Conservation (phyloP, 2,797 vertebrate species). For the Galagoides demidoff region DNA sequence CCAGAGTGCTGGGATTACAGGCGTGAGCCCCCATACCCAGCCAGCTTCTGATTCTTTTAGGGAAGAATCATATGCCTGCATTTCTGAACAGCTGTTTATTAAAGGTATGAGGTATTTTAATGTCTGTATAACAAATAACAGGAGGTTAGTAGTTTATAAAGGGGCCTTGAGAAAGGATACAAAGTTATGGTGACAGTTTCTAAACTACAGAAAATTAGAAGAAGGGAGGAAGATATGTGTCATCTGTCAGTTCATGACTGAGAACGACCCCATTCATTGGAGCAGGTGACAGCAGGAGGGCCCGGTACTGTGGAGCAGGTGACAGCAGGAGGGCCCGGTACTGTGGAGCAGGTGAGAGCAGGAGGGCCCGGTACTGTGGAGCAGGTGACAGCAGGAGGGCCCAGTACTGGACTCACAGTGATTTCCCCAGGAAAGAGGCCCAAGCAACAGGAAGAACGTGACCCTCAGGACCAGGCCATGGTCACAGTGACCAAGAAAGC, state of each 20-base stretch:
- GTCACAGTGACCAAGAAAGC: background rate
- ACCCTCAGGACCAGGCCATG: background rate
- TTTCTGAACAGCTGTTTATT: background rate
- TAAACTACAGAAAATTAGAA: conserved; percentile 3
- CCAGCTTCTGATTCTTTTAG: background rate
- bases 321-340: background rate
- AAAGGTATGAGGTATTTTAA: background rate
- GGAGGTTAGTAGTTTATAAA: background rate
- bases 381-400: background rate
- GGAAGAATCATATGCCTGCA: background rate
- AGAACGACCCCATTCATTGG: background rate
- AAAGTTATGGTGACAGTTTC: background rate
- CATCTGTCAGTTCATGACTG: background rate
- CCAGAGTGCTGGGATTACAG: no score
- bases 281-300: background rate
- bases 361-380: no score
- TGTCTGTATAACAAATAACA: background rate
- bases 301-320: background rate
- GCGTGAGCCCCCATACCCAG: no score
- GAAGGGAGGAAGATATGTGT: background rate
- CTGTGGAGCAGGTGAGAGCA: background rate
- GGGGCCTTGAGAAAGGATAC: background rate
- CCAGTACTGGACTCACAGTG: background rate
- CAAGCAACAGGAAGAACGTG: background rate
- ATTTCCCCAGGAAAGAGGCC: background rate